A percentile compares a stretch with the other conserved stretches of the same genome.
These are phyloP conservation scores for Pseudochirops cupreus DNA, from an alignment of 2,797 vertebrate genomes.

Conservation along the genomic window DNA sequence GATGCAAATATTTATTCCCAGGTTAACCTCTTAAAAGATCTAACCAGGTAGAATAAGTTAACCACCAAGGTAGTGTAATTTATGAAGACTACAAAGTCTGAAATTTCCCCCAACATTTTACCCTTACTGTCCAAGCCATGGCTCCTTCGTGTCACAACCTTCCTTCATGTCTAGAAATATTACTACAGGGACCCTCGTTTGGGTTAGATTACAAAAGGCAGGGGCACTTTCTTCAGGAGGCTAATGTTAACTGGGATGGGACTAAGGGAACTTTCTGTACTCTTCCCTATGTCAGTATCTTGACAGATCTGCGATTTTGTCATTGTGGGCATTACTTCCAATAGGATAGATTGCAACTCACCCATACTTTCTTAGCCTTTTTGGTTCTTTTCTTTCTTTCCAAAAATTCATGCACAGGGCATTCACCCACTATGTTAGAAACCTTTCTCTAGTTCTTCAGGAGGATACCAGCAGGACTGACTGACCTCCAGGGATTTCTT, in stretches of 20 bases:
- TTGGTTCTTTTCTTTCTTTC: not conserved
- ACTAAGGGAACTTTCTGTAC: not conserved
- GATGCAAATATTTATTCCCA: not conserved
- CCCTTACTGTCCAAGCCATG: not conserved
- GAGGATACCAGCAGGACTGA: too few relatives aligned
- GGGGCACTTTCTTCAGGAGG: not conserved
- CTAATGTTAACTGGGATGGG: not conserved
- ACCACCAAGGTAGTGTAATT: not conserved
- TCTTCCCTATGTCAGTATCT: not conserved
- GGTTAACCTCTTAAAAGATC: not conserved
- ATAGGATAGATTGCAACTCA: not conserved
- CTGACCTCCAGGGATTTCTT: not conserved
- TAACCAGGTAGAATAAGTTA: not conserved
- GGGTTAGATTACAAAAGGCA: not conserved
- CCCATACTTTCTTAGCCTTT: not conserved
- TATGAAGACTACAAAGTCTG: not conserved
- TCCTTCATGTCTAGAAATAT: not conserved
- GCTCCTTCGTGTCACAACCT: not conserved
- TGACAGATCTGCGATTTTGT: not conserved
- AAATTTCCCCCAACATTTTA: not conserved
- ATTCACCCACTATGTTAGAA: not conserved
- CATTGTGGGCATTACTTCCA: not conserved
- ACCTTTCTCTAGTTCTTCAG: too few relatives aligned
- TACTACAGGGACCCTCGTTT: not conserved
- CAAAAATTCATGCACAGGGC: not conserved